A percentile compares a stretch with the other conserved stretches of the same genome.
phyloP scores from a whole-genome alignment of 1,140 invertebrate genomes.

The Samia ricini region DNA sequence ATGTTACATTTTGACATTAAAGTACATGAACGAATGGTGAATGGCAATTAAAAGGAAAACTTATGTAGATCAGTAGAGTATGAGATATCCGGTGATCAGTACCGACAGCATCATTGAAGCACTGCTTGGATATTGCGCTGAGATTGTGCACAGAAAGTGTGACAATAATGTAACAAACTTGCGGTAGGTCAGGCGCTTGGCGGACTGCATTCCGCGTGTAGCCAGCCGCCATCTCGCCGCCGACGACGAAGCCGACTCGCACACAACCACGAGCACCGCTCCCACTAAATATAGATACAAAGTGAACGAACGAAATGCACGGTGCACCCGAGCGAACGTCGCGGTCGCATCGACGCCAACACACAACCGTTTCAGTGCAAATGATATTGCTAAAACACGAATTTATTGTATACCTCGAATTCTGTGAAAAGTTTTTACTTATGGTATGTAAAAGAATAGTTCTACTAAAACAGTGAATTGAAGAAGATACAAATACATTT shows the following conservation, averaged over 20 bases:
- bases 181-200: slow-evolving; percentile 64
- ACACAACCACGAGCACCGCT: slow-evolving; percentile 20
- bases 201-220: slow-evolving; percentile 55
- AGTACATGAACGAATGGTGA: too few relatives aligned
- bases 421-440: neutral
- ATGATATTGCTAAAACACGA: slow-evolving; percentile 25
- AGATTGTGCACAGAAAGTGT: slow-evolving; percentile 51
- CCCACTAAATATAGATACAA: slow-evolving; percentile 68
- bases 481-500: too few relatives aligned
- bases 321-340: slow-evolving; percentile 13
- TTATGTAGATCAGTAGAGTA: neutral
- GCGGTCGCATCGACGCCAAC: slow-evolving; percentile 25
- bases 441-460: too few relatives aligned
- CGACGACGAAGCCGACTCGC: slow-evolving; percentile 15
- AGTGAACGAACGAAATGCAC: slow-evolving; percentile 60
- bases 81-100: neutral
- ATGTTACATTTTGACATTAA: too few relatives aligned
- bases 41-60: too few relatives aligned
- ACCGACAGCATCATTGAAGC: neutral
- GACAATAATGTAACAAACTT: slow-evolving; percentile 46
- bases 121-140: too few relatives aligned
- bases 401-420: neutral
- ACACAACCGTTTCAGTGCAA: slow-evolving; percentile 16
- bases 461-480: too few relatives aligned
- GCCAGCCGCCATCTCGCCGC: slow-evolving; percentile 32